Conservation (phyloP, 2,888 invertebrate species). For the Drosophila birchii region DNA sequence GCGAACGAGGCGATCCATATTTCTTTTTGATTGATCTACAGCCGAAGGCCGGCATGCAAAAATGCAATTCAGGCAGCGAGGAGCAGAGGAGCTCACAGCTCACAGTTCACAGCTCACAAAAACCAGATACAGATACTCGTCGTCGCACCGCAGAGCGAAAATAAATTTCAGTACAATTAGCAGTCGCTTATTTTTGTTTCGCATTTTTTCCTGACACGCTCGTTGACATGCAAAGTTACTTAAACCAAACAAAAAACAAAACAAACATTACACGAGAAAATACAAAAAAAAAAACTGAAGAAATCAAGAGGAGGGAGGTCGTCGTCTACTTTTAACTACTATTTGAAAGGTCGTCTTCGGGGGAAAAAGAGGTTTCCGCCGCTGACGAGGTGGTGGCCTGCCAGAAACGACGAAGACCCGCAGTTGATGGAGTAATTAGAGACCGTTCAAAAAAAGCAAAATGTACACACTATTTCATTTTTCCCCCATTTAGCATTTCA, state of each 20-base stretch:
- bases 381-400: conserved; percentile 10
- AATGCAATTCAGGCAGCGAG: conserved; percentile 68
- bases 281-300: conserved; percentile 21
- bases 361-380: conserved; percentile 7
- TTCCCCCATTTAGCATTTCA: conserved; percentile 13
- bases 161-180: conserved; percentile 76
- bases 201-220: conserved; percentile 69
- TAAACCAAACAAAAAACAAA: conserved; percentile 51
- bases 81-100: conserved; percentile 32
- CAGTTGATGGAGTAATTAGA: conserved; percentile 46
- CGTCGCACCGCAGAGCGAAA: conserved; percentile 54
- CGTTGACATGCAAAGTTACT: conserved; percentile 76
- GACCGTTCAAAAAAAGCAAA: conserved; percentile 21
- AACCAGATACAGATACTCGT: conserved; percentile 34
- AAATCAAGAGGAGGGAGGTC: conserved; percentile 58
- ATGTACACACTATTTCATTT: conserved; percentile 23
- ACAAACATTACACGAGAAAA: conserved; percentile 42
- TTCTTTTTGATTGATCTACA: conserved; percentile 76
- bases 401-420: conserved; percentile 14
- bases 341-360: conserved; percentile 32
- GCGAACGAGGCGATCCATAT: conserved; percentile 46
- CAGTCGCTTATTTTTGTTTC: conserved; percentile 51
- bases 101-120: conserved; percentile 28
- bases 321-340: conserved; percentile 53
- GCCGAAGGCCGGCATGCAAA: conserved; percentile 79